These are phyloP conservation scores for Pocillopora verrucosa DNA, from an alignment of 64 coral and sea anemone species.

Conservation along the genomic window DNA sequence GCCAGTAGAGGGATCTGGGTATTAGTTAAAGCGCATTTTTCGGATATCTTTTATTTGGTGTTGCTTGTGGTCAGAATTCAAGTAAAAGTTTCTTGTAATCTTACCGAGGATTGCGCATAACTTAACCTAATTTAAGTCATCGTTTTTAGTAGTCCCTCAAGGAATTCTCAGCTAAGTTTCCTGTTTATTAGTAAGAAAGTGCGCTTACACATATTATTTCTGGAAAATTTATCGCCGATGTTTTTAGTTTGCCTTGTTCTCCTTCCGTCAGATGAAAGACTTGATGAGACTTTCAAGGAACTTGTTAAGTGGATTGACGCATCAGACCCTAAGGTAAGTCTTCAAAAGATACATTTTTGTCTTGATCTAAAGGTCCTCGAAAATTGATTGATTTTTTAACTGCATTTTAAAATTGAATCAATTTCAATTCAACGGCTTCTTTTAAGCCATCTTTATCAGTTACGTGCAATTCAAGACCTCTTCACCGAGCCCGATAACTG, in stretches of 20 bases:
- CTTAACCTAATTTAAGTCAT: too few relatives aligned
- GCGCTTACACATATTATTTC: too few relatives aligned
- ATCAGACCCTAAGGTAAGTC: conserved; percentile 54
- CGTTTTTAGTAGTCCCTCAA: too few relatives aligned
- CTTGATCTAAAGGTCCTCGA: neutral
- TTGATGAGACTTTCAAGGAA: conserved; percentile 53
- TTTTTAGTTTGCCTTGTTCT: neutral
- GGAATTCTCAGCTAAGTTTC: too few relatives aligned
- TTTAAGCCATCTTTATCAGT: too few relatives aligned
- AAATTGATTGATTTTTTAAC: neutral
- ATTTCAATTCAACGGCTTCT: too few relatives aligned
- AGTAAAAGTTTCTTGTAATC: too few relatives aligned
- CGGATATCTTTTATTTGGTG: neutral
- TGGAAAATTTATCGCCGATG: neutral
- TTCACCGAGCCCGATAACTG: too few relatives aligned
- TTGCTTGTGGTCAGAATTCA: neutral
- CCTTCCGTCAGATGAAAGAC: neutral
- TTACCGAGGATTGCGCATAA: too few relatives aligned
- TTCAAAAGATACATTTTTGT: too few relatives aligned
- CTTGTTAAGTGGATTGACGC: conserved; percentile 66
- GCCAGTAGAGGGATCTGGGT: neutral
- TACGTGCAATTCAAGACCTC: too few relatives aligned
- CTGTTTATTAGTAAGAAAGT: too few relatives aligned
- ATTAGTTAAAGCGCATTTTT: neutral
- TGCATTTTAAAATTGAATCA: neutral